phyloP scores from a whole-genome alignment of 2,888 invertebrate genomes.

The Lysandra coridon region DNA sequence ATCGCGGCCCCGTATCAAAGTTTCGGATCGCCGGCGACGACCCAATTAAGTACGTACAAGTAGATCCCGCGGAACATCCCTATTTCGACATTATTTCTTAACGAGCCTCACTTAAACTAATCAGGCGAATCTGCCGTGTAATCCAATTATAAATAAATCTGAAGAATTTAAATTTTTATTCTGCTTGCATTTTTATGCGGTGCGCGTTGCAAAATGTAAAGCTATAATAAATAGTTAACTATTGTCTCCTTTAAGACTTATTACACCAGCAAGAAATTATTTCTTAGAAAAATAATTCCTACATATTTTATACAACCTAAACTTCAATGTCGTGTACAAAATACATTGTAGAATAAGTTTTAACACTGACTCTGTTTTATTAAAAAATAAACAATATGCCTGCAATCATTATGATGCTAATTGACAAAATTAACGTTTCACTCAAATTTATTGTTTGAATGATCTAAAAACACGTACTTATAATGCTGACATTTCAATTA shows the following conservation, averaged over 20 bases:
- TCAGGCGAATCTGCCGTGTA: conserved; percentile 14
- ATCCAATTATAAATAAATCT: conserved; percentile 21
- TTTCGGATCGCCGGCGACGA: conserved; percentile 64
- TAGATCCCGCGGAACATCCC: conserved; percentile 55
- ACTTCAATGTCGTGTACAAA: not conserved
- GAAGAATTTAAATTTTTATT: conserved; percentile 1
- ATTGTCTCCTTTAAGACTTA: not conserved
- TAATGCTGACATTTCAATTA: not conserved
- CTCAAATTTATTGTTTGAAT: not conserved
- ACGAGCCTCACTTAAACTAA: conserved; percentile 46
- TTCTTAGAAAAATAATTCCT: not conserved
- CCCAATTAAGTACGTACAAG: conserved; percentile 61
- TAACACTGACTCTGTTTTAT: not conserved
- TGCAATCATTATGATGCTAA: not conserved
- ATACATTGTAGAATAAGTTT: not conserved
- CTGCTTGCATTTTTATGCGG: not conserved
- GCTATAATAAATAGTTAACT: not conserved
- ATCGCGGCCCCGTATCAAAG: conserved; percentile 59
- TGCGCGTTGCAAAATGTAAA: not conserved
- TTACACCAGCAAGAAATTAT: too few species aligned
- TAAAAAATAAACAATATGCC: not conserved
- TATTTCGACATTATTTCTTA: conserved; percentile 55
- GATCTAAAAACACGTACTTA: not conserved
- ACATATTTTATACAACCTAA: too few species aligned
- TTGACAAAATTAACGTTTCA: not conserved